Conservation (phyloP, 2,888 invertebrate genomes). For the Drosophila incognita region DNA sequence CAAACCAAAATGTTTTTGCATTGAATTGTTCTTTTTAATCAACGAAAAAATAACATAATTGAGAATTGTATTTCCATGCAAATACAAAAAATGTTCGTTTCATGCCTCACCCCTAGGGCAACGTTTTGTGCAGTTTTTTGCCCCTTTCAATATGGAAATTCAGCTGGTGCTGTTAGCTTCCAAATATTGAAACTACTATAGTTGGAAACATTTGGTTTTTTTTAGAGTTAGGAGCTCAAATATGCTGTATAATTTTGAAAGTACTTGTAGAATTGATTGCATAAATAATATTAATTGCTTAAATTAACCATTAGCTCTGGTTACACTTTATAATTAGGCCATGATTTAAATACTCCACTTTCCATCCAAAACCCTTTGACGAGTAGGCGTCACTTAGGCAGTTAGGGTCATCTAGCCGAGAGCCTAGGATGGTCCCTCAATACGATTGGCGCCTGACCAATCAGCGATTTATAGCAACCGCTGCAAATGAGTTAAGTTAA, state of each 20-base stretch:
- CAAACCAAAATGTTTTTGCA: conserved; percentile 1
- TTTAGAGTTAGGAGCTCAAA: background rate
- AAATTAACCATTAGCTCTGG: background rate
- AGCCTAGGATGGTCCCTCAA: background rate
- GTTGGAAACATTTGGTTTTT: background rate
- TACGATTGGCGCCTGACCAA: conserved; percentile 44
- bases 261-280: background rate
- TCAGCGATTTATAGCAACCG: conserved; percentile 62
- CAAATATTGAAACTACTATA: background rate
- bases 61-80: conserved; percentile 13
- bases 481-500: conserved; percentile 76
- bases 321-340: conserved; percentile 17
- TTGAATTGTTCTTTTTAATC: conserved; percentile 7
- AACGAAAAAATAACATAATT: conserved; percentile 15
- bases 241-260: background rate
- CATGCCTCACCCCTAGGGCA: background rate
- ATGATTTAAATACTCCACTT: conserved; percentile 10
- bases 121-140: background rate
- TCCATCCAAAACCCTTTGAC: background rate
- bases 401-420: background rate
- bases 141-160: background rate
- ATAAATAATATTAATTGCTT: background rate
- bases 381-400: background rate
- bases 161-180: background rate
- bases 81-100: conserved; percentile 2